Percentiles rank a stretch among this genome's conserved stretches.
Evolutionary conservation across 2,888 invertebrate species (phyloP).

Genomic region (Itoplectis maculator): DNA sequence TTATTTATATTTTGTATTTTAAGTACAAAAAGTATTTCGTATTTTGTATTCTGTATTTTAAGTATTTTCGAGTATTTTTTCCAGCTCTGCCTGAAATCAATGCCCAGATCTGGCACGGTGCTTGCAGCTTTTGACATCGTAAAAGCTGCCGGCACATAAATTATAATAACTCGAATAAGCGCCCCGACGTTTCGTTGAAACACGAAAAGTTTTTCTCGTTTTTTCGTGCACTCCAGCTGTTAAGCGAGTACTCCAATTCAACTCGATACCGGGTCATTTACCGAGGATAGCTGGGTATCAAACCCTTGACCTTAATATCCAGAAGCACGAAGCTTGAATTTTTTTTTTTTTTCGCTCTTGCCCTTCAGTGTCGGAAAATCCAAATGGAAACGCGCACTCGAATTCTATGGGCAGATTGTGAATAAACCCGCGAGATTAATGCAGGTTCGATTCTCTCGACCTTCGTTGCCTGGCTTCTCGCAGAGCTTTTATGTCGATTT

Average conservation of each 20-base stretch:
- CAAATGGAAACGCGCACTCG: not conserved
- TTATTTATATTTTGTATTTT: too few relatives aligned
- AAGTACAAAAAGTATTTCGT: too few relatives aligned
- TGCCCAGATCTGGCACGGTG: too few relatives aligned
- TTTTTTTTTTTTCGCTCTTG: not conserved
- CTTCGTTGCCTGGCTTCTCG: not conserved
- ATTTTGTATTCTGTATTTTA: too few relatives aligned
- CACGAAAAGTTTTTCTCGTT: too few relatives aligned
- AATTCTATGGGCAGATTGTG: slow-evolving; percentile 13
- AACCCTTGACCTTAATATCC: slow-evolving; percentile 17
- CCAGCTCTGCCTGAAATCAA: too few relatives aligned
- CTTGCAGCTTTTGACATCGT: not conserved
- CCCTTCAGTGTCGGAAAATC: slow-evolving; percentile 20
- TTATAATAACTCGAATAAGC: not conserved
- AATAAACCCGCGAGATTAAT: slow-evolving; percentile 2
- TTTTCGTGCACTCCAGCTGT: not conserved
- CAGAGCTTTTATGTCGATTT: not conserved
- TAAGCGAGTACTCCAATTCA: not conserved
- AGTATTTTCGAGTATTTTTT: too few relatives aligned
- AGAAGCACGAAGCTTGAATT: slow-evolving; percentile 2
- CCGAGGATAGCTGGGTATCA: not conserved
- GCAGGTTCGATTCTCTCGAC: slow-evolving; percentile 7
- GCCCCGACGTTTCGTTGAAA: not conserved
- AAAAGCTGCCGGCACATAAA: not conserved
- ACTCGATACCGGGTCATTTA: slow-evolving; percentile 3